Conservation (phyloP, 2,113 vertebrate genomes). For the Stercorarius parasiticus region DNA sequence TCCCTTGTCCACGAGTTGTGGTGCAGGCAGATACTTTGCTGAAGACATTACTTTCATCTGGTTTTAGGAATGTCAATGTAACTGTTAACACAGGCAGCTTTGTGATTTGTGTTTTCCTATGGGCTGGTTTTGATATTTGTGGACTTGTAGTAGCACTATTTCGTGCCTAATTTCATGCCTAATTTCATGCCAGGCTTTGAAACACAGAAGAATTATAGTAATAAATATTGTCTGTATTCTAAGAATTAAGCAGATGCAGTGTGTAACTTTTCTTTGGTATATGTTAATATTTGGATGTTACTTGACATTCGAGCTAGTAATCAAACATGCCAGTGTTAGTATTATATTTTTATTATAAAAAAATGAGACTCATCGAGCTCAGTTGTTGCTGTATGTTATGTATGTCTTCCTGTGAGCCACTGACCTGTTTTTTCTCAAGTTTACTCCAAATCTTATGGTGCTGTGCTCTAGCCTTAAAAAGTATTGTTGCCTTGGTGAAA, state of each 20-base stretch:
- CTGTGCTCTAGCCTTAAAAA: neutral
- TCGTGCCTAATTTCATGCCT: conserved; percentile 18
- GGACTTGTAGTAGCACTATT: neutral
- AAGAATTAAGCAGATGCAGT: neutral
- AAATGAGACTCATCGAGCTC: neutral
- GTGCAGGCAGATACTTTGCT: neutral
- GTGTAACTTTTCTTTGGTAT: neutral
- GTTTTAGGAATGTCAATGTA: neutral
- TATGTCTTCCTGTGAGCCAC: neutral
- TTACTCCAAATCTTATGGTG: neutral
- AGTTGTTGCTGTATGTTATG: neutral
- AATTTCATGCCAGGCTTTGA: conserved; percentile 12
- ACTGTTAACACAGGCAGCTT: neutral
- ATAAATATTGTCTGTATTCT: neutral
- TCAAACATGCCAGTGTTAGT: neutral
- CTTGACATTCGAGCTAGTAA: neutral
- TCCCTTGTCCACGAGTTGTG: neutral
- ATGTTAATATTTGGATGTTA: neutral
- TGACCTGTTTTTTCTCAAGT: conserved; percentile 34
- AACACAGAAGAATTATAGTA: neutral
- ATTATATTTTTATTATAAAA: neutral
- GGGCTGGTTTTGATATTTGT: neutral
- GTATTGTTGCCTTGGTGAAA: conserved; percentile 53
- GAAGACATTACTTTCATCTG: neutral
- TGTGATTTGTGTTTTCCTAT: neutral